These are phyloP conservation scores for Microplitis deprimator DNA, from an alignment of 2,888 invertebrate species.

Conservation along the genomic window DNA sequence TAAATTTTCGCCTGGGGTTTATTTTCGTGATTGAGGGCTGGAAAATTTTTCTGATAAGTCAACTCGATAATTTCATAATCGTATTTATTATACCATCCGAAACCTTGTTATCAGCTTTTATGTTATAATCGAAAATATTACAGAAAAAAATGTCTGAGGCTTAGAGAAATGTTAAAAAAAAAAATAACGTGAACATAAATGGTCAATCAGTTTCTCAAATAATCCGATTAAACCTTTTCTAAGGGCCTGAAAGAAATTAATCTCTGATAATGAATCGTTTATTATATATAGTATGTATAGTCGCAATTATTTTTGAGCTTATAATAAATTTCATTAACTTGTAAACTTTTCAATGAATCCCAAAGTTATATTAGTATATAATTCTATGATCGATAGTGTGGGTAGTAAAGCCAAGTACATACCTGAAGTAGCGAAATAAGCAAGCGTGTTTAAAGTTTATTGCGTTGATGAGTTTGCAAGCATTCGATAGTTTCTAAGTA, in stretches of 20 bases:
- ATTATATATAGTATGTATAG: neutral
- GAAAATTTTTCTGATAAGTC: constrained; percentile 48
- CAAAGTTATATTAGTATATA: constrained; percentile 14
- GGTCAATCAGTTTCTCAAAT: neutral
- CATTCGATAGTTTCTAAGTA: neutral
- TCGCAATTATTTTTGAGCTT: neutral
- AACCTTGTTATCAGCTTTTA: neutral
- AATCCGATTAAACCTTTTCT: neutral
- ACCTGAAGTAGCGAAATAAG: neutral
- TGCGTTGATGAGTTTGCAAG: neutral
- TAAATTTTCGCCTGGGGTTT: neutral
- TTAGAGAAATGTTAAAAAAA: neutral
- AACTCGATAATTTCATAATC: constrained; percentile 51
- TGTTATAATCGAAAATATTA: neutral
- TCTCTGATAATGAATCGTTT: neutral
- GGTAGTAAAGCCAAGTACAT: neutral
- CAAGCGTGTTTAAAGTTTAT: neutral
- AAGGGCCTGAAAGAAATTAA: neutral
- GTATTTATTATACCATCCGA: constrained; percentile 41
- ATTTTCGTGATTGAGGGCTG: constrained; percentile 10
- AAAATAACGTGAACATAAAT: neutral
- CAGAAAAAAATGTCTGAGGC: neutral
- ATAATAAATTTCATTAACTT: constrained; percentile 13
- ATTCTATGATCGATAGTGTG: constrained; percentile 17
- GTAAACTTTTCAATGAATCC: neutral